Percentiles rank a stretch among this genome's conserved stretches.
phyloP scores from a whole-genome alignment of 1,140 invertebrate genomes.

The Ostrea denselamellosa region DNA sequence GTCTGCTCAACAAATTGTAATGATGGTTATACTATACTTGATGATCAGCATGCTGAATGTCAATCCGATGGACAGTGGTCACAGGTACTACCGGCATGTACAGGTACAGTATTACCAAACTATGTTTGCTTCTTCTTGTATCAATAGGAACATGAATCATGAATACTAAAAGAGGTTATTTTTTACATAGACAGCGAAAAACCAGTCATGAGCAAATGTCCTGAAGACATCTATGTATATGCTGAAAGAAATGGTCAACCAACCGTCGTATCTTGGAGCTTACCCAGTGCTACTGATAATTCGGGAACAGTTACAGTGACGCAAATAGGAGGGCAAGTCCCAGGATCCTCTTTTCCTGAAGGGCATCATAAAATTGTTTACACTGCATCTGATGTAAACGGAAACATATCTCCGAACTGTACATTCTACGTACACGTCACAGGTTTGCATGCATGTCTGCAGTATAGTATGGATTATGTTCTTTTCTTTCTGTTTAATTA shows the following conservation, averaged over 20 bases:
- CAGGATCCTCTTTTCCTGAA: neutral
- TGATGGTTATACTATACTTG: neutral
- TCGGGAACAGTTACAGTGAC: neutral
- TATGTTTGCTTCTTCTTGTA: neutral
- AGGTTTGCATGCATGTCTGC: neutral
- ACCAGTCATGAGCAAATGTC: neutral
- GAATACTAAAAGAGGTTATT: neutral
- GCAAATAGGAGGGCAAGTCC: neutral
- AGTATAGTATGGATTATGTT: no score
- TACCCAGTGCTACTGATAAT: neutral
- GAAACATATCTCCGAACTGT: neutral
- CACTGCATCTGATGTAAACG: neutral
- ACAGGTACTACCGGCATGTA: neutral
- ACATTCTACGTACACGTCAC: neutral
- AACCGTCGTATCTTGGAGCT: neutral
- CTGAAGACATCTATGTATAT: neutral
- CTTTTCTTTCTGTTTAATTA: neutral
- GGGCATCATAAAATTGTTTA: neutral
- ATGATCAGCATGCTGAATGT: neutral
- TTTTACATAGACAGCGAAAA: neutral
- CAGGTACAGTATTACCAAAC: neutral
- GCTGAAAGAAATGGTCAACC: slow-evolving; percentile 19
- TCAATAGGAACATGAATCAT: neutral
- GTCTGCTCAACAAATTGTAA: neutral
- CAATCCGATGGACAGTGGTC: neutral